Evolutionary conservation across 2,797 vertebrate genomes (phyloP).

Genomic region (Ptychadena robeensis): DNA sequence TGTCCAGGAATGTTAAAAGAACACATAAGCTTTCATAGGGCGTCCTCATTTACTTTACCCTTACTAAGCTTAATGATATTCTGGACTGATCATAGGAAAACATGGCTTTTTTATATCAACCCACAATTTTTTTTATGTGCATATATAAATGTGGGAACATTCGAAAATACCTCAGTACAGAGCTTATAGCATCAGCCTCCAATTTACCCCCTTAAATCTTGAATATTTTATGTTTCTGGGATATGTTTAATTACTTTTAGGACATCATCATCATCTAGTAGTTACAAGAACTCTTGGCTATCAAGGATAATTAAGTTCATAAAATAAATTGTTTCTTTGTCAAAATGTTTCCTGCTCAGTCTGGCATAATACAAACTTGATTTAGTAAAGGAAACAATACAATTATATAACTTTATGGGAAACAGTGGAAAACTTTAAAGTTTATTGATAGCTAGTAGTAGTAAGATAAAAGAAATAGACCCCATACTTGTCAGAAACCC

Average conservation of each 20-base stretch:
- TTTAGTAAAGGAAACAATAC: slow-evolving; percentile 1
- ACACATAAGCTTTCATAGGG: too few species aligned
- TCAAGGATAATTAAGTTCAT: background rate
- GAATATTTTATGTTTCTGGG: background rate
- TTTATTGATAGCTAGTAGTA: background rate
- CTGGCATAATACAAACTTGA: slow-evolving; percentile 6
- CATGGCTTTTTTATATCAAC: background rate
- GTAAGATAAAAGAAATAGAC: background rate
- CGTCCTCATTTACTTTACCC: too few species aligned
- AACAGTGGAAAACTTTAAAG: background rate
- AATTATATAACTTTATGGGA: slow-evolving; percentile 14
- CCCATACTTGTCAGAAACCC: background rate
- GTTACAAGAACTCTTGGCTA: slow-evolving; percentile 4
- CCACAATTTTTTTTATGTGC: background rate
- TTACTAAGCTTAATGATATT: background rate
- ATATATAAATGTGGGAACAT: background rate
- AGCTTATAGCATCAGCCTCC: background rate
- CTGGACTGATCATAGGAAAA: background rate
- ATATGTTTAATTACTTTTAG: background rate
- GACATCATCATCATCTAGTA: slow-evolving; percentile 1
- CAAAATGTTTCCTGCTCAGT: slow-evolving; percentile 6
- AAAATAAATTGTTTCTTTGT: slow-evolving; percentile 9
- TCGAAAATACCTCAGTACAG: background rate
- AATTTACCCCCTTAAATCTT: background rate
- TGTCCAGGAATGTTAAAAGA: too few species aligned